Conservation (phyloP, 2,888 invertebrate species). For the Hirtodrosophila confusa region DNA sequence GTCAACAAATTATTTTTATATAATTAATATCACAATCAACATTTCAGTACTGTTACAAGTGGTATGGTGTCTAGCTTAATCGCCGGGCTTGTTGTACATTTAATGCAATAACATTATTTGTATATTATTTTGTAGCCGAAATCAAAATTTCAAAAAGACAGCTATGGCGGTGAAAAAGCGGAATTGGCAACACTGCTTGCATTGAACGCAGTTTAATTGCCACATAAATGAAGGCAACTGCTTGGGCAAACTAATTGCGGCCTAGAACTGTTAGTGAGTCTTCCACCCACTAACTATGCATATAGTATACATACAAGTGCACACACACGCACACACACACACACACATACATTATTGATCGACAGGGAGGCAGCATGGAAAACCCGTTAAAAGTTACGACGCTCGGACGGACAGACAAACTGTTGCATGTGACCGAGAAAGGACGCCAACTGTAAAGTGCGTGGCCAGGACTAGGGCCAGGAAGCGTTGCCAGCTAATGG, state of each 20-base stretch:
- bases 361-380: slow-evolving; percentile 18
- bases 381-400: slow-evolving; percentile 27
- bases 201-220: slow-evolving; percentile 65
- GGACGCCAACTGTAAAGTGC: slow-evolving; percentile 53
- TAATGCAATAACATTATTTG: no score
- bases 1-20: no score
- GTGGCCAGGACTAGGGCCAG: slow-evolving; percentile 13
- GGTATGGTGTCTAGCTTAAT: no score
- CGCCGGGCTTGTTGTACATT: no score
- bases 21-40: no score
- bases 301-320: slow-evolving; percentile 8
- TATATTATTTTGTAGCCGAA: no score
- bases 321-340: slow-evolving; percentile 6
- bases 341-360: slow-evolving; percentile 50
- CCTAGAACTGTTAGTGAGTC: slow-evolving; percentile 17
- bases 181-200: background rate
- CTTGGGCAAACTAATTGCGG: slow-evolving; percentile 47
- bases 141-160: no score
- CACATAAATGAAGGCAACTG: slow-evolving; percentile 59
- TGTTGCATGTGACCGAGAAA: slow-evolving; percentile 71
- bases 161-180: no score
- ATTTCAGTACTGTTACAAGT: no score
- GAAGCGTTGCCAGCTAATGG: slow-evolving; percentile 25
- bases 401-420: slow-evolving; percentile 37
- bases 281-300: slow-evolving; percentile 19